phyloP scores from a whole-genome alignment of 2,797 vertebrate genomes.

The Darevskia nairensis region DNA sequence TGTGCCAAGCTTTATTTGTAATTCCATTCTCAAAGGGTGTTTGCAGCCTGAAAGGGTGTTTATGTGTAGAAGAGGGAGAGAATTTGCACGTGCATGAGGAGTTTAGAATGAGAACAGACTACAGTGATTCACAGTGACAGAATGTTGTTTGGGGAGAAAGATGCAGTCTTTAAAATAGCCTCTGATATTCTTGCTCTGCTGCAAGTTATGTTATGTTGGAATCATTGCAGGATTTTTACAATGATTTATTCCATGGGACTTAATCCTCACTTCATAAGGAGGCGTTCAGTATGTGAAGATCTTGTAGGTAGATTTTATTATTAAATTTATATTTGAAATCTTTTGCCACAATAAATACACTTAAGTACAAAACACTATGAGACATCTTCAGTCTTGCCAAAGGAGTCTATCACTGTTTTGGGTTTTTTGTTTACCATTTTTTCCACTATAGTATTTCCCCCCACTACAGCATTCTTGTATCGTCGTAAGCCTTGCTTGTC shows the following conservation, averaged over 20 bases:
- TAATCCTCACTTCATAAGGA: slow-evolving; percentile 64
- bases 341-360: slow-evolving; percentile 69
- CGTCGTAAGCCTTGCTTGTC: slow-evolving; percentile 47
- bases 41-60: neutral
- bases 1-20: neutral
- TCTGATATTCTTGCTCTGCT: slow-evolving; percentile 46
- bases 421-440: slow-evolving; percentile 37
- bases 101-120: slow-evolving; percentile 37
- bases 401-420: slow-evolving; percentile 64
- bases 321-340: slow-evolving; percentile 69
- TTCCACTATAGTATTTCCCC: slow-evolving; percentile 6
- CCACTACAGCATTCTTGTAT: slow-evolving; percentile 61
- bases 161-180: slow-evolving; percentile 39
- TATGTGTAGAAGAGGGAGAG: neutral
- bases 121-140: slow-evolving; percentile 1
- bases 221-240: slow-evolving; percentile 40
- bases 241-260: slow-evolving; percentile 59
- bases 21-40: neutral
- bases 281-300: slow-evolving; percentile 65
- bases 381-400: slow-evolving; percentile 59
- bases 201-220: slow-evolving; percentile 51
- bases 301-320: slow-evolving; percentile 72
- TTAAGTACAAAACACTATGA: slow-evolving; percentile 67
- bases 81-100: slow-evolving; percentile 6
- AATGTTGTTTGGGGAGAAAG: slow-evolving; percentile 30